phyloP scores from a whole-genome alignment of 2,888 invertebrate genomes.

The Reticulitermes lucifugus region DNA sequence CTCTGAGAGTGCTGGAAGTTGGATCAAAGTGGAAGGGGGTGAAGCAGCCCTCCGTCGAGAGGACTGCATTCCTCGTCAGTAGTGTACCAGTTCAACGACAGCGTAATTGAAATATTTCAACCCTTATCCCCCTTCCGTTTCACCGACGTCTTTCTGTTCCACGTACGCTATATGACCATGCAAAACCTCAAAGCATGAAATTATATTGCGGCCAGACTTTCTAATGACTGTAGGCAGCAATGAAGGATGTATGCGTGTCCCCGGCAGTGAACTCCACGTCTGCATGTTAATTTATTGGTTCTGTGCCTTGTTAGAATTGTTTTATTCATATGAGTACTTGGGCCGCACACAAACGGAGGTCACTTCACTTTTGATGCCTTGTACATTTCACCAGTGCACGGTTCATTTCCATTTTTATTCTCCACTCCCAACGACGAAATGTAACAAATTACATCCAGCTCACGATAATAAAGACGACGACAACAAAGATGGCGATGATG shows the following conservation, averaged over 20 bases:
- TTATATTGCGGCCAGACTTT: neutral
- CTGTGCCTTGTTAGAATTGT: neutral
- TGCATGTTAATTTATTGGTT: constrained; percentile 4
- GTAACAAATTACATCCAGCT: too few species aligned
- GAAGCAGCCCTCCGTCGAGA: neutral
- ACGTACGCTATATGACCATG: neutral
- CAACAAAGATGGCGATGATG: too few species aligned
- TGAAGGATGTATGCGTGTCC: neutral
- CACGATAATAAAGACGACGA: too few species aligned
- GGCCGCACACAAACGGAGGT: neutral
- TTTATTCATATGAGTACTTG: neutral
- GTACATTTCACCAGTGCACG: neutral
- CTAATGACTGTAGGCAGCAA: neutral
- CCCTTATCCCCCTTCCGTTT: neutral
- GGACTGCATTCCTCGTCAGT: neutral
- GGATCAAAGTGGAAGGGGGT: neutral
- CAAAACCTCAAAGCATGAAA: constrained; percentile 17
- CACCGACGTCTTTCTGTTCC: constrained; percentile 1
- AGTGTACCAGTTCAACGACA: neutral
- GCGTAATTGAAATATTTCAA: constrained; percentile 25
- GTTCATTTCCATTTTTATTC: neutral
- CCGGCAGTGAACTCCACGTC: neutral
- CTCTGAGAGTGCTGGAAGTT: neutral
- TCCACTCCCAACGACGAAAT: too few species aligned
- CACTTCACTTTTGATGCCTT: neutral